Evolutionary conservation across 2,888 invertebrate species (phyloP), one percentile per base, ranked within the genome.

Genomic region (Cancer borealis): DNA sequence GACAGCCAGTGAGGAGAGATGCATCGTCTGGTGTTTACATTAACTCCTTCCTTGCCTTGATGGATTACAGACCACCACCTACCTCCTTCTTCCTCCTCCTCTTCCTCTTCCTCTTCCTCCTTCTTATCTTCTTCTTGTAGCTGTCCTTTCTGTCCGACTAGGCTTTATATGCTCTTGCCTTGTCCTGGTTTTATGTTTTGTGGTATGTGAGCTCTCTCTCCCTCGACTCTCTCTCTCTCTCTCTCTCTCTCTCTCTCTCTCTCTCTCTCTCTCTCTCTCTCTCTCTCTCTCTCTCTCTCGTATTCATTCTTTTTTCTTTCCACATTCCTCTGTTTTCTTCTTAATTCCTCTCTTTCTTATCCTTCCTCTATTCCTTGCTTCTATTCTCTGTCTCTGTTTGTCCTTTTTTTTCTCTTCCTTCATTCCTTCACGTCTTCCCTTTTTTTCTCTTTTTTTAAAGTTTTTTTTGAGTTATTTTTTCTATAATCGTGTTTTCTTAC

Each of bases 231-330:
- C 21, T 66, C 66, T 66, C 66, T 66, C 54, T 73, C 92, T 92
- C 92, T 46, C 46, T 46, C 46, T 92, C 39, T 45, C 45, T 30
- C 73, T 66, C 73, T 47, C 87, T 66, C n/a, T 66, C 66, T 73
- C 21, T n/a, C 92, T 73, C 73, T 66, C 73, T 49, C 87, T 30
- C 45, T 60, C 60, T 60, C 91, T 89, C 46, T 39, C 89, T 39
- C 47, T 39, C 92, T 73, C 73, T 66, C 54, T 73, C 92, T 92
- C 92, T 46, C 46, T 46, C 46, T 92, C 39, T 54, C 14, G 8
- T 54, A 54, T 54, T 54, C 54, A 54, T 54, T 12, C 54, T 12
- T 14, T 39, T 39, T 17, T 54, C 54, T 54, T 17, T 10, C 45
- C 46, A 39, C 39, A 39, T 39, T 39, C 39, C 39, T n/a, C 39